These are phyloP conservation scores for Stercorarius parasiticus DNA, from an alignment of 2,113 vertebrate genomes.

Conservation along the genomic window DNA sequence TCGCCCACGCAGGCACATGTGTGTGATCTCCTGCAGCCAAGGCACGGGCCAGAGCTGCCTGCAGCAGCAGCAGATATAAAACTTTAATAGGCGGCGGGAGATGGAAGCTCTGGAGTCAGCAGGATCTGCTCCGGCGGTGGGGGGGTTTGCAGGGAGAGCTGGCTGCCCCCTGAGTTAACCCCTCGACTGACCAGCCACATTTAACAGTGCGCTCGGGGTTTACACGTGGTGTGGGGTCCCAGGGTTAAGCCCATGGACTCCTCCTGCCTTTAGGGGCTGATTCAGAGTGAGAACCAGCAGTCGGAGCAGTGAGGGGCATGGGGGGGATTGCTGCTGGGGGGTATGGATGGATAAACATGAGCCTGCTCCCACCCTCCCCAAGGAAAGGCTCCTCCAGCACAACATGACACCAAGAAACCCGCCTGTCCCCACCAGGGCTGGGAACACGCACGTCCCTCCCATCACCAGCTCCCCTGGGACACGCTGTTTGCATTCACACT, in stretches of 20 bases:
- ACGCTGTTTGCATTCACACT: not conserved
- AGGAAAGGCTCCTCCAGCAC: not conserved
- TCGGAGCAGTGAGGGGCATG: rapidly evolving
- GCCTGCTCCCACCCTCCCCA: not conserved
- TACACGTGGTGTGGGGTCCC: rapidly evolving
- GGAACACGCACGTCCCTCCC: not conserved
- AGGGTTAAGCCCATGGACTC: not conserved
- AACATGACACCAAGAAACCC: not conserved
- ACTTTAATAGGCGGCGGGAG: not conserved
- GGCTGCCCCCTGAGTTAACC: not conserved
- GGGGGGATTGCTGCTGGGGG: not conserved
- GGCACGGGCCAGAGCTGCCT: not conserved
- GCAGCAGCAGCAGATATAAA: slow-evolving; percentile 4
- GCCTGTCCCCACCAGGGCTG: not conserved
- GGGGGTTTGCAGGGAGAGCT: not conserved
- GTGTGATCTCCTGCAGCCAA: not conserved
- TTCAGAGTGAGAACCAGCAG: not conserved
- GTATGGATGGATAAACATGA: not conserved
- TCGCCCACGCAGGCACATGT: not conserved
- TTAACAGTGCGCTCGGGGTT: not conserved
- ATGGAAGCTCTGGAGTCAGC: not conserved
- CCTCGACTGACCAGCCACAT: not conserved
- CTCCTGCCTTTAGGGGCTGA: not conserved
- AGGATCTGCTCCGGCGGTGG: not conserved
- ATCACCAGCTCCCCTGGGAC: not conserved